Conservation (phyloP, 2,888 invertebrate species). For the Ormyrus labotus region DNA sequence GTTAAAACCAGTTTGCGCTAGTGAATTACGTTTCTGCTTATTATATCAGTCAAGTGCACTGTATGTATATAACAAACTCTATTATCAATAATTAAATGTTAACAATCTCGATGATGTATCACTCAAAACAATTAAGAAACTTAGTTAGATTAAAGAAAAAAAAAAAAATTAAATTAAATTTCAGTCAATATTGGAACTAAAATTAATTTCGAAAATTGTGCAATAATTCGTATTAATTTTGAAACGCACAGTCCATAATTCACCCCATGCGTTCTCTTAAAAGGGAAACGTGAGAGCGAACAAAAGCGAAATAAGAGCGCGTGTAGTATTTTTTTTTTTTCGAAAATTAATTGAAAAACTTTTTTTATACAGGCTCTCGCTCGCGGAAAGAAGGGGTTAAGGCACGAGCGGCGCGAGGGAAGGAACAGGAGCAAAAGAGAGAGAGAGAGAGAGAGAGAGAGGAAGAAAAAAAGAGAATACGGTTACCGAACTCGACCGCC, state of each 20-base stretch:
- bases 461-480: slow-evolving; percentile 52
- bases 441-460: slow-evolving; percentile 34
- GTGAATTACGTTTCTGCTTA: too few species aligned
- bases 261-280: neutral
- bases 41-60: too few species aligned
- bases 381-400: slow-evolving; percentile 26
- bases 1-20: too few species aligned
- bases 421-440: slow-evolving; percentile 17
- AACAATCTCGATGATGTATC: too few species aligned
- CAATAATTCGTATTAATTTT: too few species aligned
- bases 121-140: too few species aligned
- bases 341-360: slow-evolving; percentile 55
- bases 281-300: neutral
- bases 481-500: slow-evolving; percentile 67
- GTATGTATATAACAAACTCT: too few species aligned
- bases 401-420: slow-evolving; percentile 27
- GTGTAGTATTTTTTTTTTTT: neutral
- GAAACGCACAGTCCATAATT: neutral
- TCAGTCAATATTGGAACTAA: neutral
- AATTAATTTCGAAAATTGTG: neutral
- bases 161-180: neutral
- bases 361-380: slow-evolving; percentile 15
- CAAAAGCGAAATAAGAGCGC: neutral
- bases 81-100: too few species aligned
- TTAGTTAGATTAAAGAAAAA: too few species aligned